A percentile compares a stretch with the other conserved stretches of the same genome.
Conservation (phyloP, 2,888 invertebrate species). For the Stomorhina lunata region DNA sequence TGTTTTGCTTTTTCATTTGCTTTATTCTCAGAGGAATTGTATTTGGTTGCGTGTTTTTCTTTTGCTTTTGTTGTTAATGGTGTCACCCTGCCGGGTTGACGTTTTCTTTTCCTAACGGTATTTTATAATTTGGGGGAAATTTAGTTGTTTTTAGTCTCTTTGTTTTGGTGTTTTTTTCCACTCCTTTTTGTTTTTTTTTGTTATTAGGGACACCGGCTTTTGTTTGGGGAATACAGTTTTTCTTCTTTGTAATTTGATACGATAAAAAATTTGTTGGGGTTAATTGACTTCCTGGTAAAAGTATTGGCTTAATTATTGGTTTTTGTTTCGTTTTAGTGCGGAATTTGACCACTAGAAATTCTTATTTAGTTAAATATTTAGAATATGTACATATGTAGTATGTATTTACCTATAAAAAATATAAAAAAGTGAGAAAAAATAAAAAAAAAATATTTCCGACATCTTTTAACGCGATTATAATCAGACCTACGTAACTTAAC, state of each 20-base stretch:
- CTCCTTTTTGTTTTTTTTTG: conserved; percentile 1
- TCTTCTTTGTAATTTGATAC: background rate
- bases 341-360: no score
- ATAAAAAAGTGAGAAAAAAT: no score
- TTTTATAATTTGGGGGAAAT: conserved; percentile 11
- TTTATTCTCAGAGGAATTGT: background rate
- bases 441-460: no score
- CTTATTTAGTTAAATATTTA: no score
- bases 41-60: background rate
- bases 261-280: no score
- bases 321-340: no score
- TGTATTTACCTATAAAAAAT: no score
- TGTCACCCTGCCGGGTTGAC: conserved; percentile 44
- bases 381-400: no score
- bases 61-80: conserved; percentile 11
- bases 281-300: no score
- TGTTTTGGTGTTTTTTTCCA: conserved; percentile 27
- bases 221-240: background rate
- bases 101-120: conserved; percentile 40
- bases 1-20: conserved; percentile 6
- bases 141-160: background rate
- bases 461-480: no score
- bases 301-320: no score
- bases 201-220: background rate
- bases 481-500: no score